Evolutionary conservation across 2,888 invertebrate genomes (phyloP), one percentile per base, ranked within the genome.

Genomic region (Tyria jacobaeae): DNA sequence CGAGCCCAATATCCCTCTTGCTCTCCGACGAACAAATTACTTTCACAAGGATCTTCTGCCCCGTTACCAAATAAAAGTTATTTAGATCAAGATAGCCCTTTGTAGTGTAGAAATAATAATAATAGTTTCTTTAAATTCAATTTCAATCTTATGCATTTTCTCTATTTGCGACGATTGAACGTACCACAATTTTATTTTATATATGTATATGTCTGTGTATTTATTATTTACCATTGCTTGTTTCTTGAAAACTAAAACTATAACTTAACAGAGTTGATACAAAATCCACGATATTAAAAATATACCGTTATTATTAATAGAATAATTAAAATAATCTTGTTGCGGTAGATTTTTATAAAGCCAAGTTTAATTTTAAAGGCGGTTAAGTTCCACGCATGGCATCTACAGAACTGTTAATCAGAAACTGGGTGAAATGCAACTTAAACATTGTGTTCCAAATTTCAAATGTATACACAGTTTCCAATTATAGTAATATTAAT

Each of bases 351-450:
- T 41, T 14, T 44, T n/a, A 17, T 17, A 48, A 7, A 48, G 10
- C 15, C 15, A 17, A 24, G 62, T 60, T 71, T 64, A 52, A 72
- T 74, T 71, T 55, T 12, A 35, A 55, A 55, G 65, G 27, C 15
- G 56, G 60, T 47, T 64, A 17, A 31, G 59, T 74, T 64, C 37
- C 59, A 48, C 48, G 57, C 59, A 62, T 60, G 61, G 52, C 37
- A 27, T 39, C 54, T 64, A 50, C 50, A 61, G 34, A 59, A 47
- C 35, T 9, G 39, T 1, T 49, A 57, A 17, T 66, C 54, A 39
- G 50, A 52, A 51, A 49, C 35, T 35, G 31, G 60, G 0, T 41
- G 6, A 17, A 17, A n/a, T n/a, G n/a, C n/a, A n/a, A 41, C 17
- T n/a, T 17, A 17, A 41, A 41, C 17, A 17, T 17, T 41, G 2